These are phyloP conservation scores for Halichoerus grypus DNA, from an alignment of 2,113 vertebrate genomes.

Conservation along the genomic window DNA sequence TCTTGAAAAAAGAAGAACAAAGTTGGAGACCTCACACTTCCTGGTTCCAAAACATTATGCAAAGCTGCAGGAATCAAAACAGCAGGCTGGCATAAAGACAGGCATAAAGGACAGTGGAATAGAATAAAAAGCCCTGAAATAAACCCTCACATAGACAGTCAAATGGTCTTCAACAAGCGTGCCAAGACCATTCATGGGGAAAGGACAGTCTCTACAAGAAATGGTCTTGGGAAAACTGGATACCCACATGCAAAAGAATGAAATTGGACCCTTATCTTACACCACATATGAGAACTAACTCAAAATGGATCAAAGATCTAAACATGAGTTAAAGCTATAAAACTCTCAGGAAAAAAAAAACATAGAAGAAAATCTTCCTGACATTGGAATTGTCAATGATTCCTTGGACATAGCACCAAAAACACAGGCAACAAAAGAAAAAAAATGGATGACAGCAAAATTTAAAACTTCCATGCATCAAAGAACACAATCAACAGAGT, in stretches of 20 bases:
- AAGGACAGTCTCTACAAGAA: background rate
- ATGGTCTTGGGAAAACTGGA: background rate
- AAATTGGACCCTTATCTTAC: background rate
- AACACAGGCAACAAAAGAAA: background rate
- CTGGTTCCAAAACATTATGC: slow-evolving; percentile 5
- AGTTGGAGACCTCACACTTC: background rate
- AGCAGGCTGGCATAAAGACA: background rate
- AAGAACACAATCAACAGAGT: background rate
- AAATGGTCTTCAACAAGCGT: background rate
- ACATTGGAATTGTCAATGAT: background rate
- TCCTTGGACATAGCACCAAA: background rate
- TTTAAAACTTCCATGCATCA: background rate
- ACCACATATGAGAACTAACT: background rate
- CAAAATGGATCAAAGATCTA: background rate
- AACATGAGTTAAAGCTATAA: background rate
- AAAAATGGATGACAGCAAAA: background rate
- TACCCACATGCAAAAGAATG: background rate
- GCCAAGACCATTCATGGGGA: background rate
- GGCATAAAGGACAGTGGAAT: accelerated
- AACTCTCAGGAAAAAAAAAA: background rate
- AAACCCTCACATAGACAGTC: background rate
- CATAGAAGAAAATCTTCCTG: background rate
- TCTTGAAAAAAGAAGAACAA: slow-evolving; percentile 1
- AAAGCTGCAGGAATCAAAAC: background rate
- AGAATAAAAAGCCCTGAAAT: background rate